These are phyloP conservation scores for Cyrtodaria siliqua DNA, from an alignment of 2,888 invertebrate genomes.

Conservation along the genomic window DNA sequence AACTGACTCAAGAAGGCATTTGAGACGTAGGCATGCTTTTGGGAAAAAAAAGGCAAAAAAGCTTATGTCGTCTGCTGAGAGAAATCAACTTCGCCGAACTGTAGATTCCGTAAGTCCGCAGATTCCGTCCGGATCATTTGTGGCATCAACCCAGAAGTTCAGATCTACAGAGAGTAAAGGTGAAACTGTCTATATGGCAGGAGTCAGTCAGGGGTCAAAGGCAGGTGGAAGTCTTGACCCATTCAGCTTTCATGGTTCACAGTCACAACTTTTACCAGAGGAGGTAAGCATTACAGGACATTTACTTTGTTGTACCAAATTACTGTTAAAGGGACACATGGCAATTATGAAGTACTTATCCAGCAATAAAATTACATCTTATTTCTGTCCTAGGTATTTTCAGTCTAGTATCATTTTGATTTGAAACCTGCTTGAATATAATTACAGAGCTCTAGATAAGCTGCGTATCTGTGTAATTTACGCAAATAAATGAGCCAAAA, in stretches of 20 bases:
- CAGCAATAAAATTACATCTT: no score
- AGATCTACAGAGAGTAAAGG: conserved; percentile 6
- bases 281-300: conserved; percentile 2
- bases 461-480: no score
- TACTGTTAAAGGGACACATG: no score
- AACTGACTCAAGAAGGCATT: neutral
- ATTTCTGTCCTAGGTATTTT: no score
- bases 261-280: conserved; percentile 44
- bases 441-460: no score
- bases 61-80: conserved; percentile 30
- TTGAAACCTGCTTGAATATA: no score
- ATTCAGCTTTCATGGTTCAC: conserved; percentile 45
- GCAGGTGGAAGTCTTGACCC: conserved; percentile 16
- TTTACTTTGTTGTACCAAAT: no score
- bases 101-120: conserved; percentile 21
- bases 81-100: conserved; percentile 19
- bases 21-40: neutral
- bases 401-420: no score
- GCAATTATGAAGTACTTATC: no score
- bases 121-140: conserved; percentile 44
- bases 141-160: conserved; percentile 48
- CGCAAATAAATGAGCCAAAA: no score
- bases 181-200: neutral
- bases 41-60: conserved; percentile 25
- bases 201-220: neutral